Base-by-base conservation (phyloP, 2,113 vertebrate genomes). In the Sturnira hondurensis region DNA sequence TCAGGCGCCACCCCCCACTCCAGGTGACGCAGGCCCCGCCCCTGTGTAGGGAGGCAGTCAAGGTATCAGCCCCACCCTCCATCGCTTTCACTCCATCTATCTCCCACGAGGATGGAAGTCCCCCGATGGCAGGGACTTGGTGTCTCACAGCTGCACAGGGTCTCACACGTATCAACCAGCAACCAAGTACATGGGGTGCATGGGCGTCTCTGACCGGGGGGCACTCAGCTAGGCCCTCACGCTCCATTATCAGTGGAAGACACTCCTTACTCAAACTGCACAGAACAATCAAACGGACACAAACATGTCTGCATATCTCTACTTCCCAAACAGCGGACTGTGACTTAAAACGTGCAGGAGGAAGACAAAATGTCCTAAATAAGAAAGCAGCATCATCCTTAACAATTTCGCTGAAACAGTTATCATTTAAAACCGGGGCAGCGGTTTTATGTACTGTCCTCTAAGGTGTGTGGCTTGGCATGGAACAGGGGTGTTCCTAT, bases 91-190 rank as follows among this genome's bases (percentile, higher is more conserved):
- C 13, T 4, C 1, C 4, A 33, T 38, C 6, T 7, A 10, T 33
- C 20, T n/a, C 43, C 45, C 16, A 56, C 1, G 2, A 33, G 24
- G 24, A 71, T 0, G 5, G 33, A 26, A 38, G 77, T n/a, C 43
- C 43, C 11, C 33, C 0, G 1, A 41, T 0, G 52, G 45, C 20
- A 20, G 14, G 28, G 14, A 36, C 24, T 4, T 24, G 31, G 24
- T 26, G 33, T 28, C 63, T 31, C 47, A 12, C 33, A 0, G 26
- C n/a, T 13, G 8, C 26, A 15, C 10, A 4, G 28, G 47, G 19
- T 74, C 16, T 14, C 33, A 19, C 33, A 12, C 0, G 0, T 41
- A 8, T 17, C 11, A 11, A 24, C 80, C 5, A 38, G 12, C 19
- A 9, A 12, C 2, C 5, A 26, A 71, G 17, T 58, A 16, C 1